phyloP scores from a whole-genome alignment of 2,888 invertebrate species.

The Craniophora ligustri region DNA sequence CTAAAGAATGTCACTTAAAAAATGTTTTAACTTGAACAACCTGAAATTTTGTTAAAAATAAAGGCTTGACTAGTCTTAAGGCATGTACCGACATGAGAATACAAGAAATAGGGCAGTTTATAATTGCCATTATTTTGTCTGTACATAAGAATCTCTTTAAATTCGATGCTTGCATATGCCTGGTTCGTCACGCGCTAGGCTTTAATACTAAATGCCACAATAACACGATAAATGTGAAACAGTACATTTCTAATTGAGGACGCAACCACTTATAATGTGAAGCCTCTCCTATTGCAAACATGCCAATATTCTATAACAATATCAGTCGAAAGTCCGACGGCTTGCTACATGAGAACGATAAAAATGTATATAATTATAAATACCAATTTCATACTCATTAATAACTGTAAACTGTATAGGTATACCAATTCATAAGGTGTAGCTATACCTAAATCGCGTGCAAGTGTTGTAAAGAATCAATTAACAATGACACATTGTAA shows the following conservation, averaged over 20 bases:
- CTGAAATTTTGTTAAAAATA: constrained; percentile 28
- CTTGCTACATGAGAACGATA: constrained; percentile 25
- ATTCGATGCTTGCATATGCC: constrained; percentile 40
- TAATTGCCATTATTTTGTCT: constrained; percentile 22
- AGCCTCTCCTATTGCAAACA: constrained; percentile 69
- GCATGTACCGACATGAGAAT: constrained; percentile 33
- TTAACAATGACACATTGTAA: constrained; percentile 13
- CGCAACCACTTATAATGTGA: constrained; percentile 45
- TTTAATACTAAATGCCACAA: constrained; percentile 74
- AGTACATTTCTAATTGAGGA: constrained; percentile 57
- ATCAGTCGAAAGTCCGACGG: constrained; percentile 67
- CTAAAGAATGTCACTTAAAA: constrained; percentile 49
- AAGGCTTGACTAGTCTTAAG: constrained; percentile 60
- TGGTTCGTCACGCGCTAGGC: constrained; percentile 64
- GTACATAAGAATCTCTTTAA: constrained; percentile 41
- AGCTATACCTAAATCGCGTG: constrained; percentile 36
- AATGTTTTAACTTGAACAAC: constrained; percentile 26
- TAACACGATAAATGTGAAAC: constrained; percentile 59
- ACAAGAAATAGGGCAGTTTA: constrained; percentile 13
- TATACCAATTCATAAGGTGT: too few species aligned
- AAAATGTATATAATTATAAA: background rate
- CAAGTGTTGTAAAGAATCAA: constrained; percentile 17
- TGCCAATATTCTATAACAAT: constrained; percentile 64
- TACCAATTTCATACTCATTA: constrained; percentile 14
- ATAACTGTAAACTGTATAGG: constrained; percentile 17